Evolutionary conservation across 2,888 invertebrate species (phyloP), one percentile per base, ranked within the genome.

Genomic region (Ennomos erosarius): DNA sequence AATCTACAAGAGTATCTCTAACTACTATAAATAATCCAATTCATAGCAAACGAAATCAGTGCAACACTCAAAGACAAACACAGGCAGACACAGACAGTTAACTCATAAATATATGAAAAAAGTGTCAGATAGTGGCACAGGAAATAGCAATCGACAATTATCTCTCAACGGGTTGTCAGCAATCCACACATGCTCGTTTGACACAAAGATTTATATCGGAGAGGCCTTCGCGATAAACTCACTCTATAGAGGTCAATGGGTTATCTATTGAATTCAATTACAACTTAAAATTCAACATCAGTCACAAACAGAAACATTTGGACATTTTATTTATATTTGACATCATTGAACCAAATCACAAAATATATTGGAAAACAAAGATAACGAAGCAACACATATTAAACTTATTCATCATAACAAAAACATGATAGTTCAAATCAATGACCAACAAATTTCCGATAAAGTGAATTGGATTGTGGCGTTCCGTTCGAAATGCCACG

Each of bases 81-180:
- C 26, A 6, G 5, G 26, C 26, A 26, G 26, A 26, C 26, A 26
- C 38, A 36, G 60, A 80, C 81, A 78, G 80, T 78, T 79, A 80
- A 62, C 70, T 77, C 68, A 70, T 74, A 75, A 75, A 76, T 74
- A 78, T 79, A 55, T 48, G 47, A 85, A 85, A 87, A 16, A 85
- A 81, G 81, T 81, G 78, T 79, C 65, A 70, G 80, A 80, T 82
- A 81, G 82, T 83, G 57, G 83, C 81, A 85, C 88, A 89, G 89
- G 89, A 90, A 90, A 89, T 88, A 78, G 82, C 87, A 79, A 82
- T 81, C 79, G 71, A 81, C 87, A 85, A 90, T 88, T 87, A 89
- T 83, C 82, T 78, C 66, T 64, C 59, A 68, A 67, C 64, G 63
- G 75, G 75, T 75, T 78, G 77, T 71, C 77, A 76, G 74, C 55